These are phyloP conservation scores for Perccottus glenii DNA, from an alignment of 2,113 vertebrate species.

Conservation along the genomic window DNA sequence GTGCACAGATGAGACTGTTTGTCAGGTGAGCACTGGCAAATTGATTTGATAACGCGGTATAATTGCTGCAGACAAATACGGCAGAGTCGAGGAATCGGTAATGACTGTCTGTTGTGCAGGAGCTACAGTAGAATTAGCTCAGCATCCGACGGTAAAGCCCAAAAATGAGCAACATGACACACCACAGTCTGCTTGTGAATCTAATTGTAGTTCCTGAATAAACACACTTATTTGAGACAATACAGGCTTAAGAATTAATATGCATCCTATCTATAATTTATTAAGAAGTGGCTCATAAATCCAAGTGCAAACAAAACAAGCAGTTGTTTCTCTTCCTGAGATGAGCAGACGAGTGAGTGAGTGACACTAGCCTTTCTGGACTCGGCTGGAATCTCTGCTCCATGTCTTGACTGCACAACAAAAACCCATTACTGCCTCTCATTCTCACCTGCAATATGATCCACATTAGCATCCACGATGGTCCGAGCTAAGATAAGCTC, in stretches of 20 bases:
- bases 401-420: slow-evolving; percentile 33
- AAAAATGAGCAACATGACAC: neutral
- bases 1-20: slow-evolving; percentile 37
- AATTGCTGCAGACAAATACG: slow-evolving; percentile 44
- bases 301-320: slow-evolving; percentile 53
- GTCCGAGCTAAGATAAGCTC: slow-evolving; percentile 52
- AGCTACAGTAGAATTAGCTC: neutral
- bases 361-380: slow-evolving; percentile 31
- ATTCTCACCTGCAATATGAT: slow-evolving; percentile 62
- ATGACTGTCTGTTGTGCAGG: slow-evolving; percentile 5
- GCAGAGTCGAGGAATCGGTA: neutral
- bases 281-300: slow-evolving; percentile 30
- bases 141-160: neutral
- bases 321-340: neutral
- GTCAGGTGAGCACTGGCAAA: slow-evolving; percentile 26
- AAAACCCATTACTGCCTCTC: slow-evolving; percentile 47
- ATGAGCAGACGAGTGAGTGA: slow-evolving; percentile 7
- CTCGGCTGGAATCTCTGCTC: slow-evolving; percentile 21
- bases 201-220: too few species aligned
- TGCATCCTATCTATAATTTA: neutral
- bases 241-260: neutral
- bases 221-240: neutral
- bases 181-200: too few species aligned
- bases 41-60: slow-evolving; percentile 49
- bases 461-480: slow-evolving; percentile 61